Evolutionary conservation across 2,888 invertebrate genomes (phyloP), one percentile per base, ranked within the genome.

Genomic region (Emmelina monodactyla): DNA sequence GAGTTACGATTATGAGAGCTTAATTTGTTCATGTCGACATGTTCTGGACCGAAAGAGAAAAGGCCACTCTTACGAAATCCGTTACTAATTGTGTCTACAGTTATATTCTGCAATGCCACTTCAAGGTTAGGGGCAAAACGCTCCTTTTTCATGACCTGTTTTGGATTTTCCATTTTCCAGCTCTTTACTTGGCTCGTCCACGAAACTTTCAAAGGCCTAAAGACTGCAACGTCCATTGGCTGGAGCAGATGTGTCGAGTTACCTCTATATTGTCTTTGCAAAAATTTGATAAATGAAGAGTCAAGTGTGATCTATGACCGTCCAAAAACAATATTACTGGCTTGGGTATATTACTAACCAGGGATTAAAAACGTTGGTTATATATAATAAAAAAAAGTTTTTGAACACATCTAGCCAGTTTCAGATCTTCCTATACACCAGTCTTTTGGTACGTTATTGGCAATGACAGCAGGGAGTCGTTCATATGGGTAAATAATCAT

Each of bases 311-410:
- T 5, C 12, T 38, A 31, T 46, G 42, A 15, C 44, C 43, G 22
- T 44, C 42, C 28, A 46, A 22, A 14, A 46, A 44, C 2, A 46
- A 39, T 12, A 40, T 4, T n/a, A 39, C 19, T 7, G 42, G 43
- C 29, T 40, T 37, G 7, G 15, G 14, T 22, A 39, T 45, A n/a
- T 49, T 35, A 48, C 34, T 7, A 40, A n/a, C 55, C 58, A 56
- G 9, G 49, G 47, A 36, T 52, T 37, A 39, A 62, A 57, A 14
- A 58, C 39, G 34, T 64, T 62, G 1, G 50, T 38, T 1, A 61
- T 40, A 35, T 55, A n/a, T n/a, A 62, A 41, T 62, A 56, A 43
- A 40, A 62, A 42, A 62, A 62, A 1, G 58, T 55, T 16, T 42
- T 43, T 2, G 44, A 39, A 16, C 46, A 50, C 58, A 62, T 64